Evolutionary conservation across 2,797 vertebrate genomes (phyloP).

Genomic region (Siniperca scherzeri): DNA sequence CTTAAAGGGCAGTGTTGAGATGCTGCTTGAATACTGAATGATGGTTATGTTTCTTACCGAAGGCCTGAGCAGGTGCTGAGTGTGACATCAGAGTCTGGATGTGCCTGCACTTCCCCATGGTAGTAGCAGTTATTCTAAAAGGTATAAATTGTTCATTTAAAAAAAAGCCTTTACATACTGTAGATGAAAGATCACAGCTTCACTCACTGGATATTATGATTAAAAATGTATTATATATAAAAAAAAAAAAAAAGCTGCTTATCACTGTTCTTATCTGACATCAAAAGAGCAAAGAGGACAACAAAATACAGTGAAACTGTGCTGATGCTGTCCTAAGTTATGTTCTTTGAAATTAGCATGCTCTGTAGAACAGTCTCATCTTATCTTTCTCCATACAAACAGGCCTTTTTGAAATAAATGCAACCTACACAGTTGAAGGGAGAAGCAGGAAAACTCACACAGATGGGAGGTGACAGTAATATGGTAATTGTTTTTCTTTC

Average conservation of each 20-base stretch:
- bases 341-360: conserved; percentile 48
- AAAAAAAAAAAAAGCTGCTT: conserved; percentile 9
- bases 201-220: conserved; percentile 10
- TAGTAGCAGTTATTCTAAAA: conserved; percentile 85
- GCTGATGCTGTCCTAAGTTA: conserved; percentile 30
- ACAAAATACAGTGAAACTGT: conserved; percentile 19
- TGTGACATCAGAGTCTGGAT: conserved; percentile 79
- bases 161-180: background rate
- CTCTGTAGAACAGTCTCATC: conserved; percentile 18
- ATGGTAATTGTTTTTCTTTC: conserved; percentile 59
- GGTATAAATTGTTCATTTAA: conserved; percentile 5
- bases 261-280: conserved; percentile 32
- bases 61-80: conserved; percentile 82
- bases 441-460: conserved; percentile 40
- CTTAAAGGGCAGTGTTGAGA: conserved; percentile 67
- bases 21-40: conserved; percentile 62
- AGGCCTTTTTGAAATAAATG: conserved; percentile 45
- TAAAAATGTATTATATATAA: conserved; percentile 23
- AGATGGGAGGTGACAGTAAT: conserved; percentile 58
- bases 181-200: conserved; percentile 20
- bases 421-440: conserved; percentile 22
- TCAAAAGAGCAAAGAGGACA: conserved; percentile 50
- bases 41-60: conserved; percentile 71
- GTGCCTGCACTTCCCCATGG: conserved; percentile 78
- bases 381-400: conserved; percentile 21